Conservation (phyloP, 2,113 vertebrate genomes). For the Labeo catla region DNA sequence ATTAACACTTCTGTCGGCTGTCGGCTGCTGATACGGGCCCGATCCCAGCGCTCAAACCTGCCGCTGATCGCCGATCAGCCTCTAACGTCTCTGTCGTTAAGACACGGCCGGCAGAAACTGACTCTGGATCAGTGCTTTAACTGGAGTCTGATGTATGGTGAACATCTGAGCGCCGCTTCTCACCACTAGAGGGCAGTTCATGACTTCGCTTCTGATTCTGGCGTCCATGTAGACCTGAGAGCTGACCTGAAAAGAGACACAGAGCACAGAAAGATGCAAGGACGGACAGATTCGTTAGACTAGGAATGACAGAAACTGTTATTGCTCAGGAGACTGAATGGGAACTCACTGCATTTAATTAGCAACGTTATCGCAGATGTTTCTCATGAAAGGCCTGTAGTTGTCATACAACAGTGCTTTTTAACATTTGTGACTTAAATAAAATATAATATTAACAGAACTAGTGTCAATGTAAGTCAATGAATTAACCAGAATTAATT, state of each 20-base stretch:
- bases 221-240: neutral
- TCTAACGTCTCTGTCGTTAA: neutral
- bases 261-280: neutral
- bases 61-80: constrained; percentile 9
- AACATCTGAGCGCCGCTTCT: neutral
- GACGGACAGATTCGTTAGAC: neutral
- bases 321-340: neutral
- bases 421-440: no score
- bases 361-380: neutral
- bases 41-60: neutral
- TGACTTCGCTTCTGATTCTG: constrained; percentile 18
- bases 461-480: neutral
- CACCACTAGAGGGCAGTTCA: constrained; percentile 51
- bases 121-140: constrained; percentile 11
- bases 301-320: neutral
- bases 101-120: neutral
- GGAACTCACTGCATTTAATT: neutral
- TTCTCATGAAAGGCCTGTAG: neutral
- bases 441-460: neutral
- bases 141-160: neutral
- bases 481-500: neutral
- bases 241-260: neutral
- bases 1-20: constrained; percentile 53
- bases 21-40: constrained; percentile 25
- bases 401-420: no score